Evolutionary conservation across 2,113 vertebrate genomes (phyloP).

Genomic region (Ophiodon elongatus): DNA sequence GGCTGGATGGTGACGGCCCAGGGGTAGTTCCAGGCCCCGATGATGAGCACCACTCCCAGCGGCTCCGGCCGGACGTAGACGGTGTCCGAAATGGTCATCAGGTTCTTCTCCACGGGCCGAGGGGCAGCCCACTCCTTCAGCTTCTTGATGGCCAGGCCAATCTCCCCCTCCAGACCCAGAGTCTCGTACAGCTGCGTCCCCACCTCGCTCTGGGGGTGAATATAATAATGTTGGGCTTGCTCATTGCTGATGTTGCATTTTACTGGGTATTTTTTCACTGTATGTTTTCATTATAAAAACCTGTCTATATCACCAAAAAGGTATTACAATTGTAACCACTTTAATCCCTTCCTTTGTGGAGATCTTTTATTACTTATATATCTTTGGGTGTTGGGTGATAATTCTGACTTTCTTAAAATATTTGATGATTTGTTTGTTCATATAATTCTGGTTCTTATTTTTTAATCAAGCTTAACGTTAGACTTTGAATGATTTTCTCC

Average conservation of each 20-base stretch:
- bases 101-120: slow-evolving; percentile 82
- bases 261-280: not conserved
- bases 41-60: slow-evolving; percentile 90
- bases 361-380: too few relatives aligned
- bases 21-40: slow-evolving; percentile 97
- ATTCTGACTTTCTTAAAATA: not conserved
- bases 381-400: not conserved
- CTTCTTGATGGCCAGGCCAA: slow-evolving; percentile 79
- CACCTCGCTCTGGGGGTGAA: slow-evolving; percentile 76
- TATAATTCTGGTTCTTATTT: not conserved
- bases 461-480: not conserved
- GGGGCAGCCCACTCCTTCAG: slow-evolving; percentile 89
- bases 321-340: not conserved
- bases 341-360: slow-evolving; percentile 1
- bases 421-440: not conserved
- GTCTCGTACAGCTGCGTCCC: slow-evolving; percentile 85
- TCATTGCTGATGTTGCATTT: not conserved
- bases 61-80: slow-evolving; percentile 89
- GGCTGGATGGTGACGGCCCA: slow-evolving; percentile 88
- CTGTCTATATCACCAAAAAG: not conserved
- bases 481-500: not conserved
- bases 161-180: slow-evolving; percentile 83
- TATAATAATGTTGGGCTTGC: not conserved
- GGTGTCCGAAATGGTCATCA: slow-evolving; percentile 86
- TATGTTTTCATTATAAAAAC: not conserved